A percentile compares a stretch with the other conserved stretches of the same genome.
Conservation (phyloP, 1,140 invertebrate species). For the Drosophila oshimai region DNA sequence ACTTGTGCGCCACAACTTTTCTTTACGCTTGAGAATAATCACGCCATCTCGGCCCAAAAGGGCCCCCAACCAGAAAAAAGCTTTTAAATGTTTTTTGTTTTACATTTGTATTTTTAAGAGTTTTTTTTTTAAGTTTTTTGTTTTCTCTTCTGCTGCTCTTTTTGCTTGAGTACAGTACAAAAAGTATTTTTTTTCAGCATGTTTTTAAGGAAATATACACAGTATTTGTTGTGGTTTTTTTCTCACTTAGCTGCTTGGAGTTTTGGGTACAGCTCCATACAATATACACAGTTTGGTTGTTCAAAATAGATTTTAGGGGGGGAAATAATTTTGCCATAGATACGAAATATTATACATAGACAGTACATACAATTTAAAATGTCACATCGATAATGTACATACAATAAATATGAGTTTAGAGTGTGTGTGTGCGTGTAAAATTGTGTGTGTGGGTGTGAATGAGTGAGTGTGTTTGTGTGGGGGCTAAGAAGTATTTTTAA, state of each 20-base stretch:
- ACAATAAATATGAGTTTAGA: slow-evolving; percentile 29
- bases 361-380: slow-evolving; percentile 46
- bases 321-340: slow-evolving; percentile 28
- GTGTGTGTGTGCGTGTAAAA: neutral
- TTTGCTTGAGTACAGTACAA: slow-evolving; percentile 43
- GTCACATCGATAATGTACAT: slow-evolving; percentile 19
- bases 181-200: slow-evolving; percentile 30
- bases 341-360: slow-evolving; percentile 27
- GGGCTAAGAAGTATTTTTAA: slow-evolving; percentile 42
- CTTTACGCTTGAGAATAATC: slow-evolving; percentile 37
- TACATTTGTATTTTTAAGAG: slow-evolving; percentile 61
- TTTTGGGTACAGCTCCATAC: slow-evolving; percentile 10
- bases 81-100: slow-evolving; percentile 52
- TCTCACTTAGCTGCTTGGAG: slow-evolving; percentile 39
- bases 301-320: slow-evolving; percentile 16
- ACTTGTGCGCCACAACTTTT: slow-evolving; percentile 23
- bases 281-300: slow-evolving; percentile 62
- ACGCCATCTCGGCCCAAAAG: slow-evolving; percentile 37
- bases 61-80: slow-evolving; percentile 49
- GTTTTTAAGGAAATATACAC: slow-evolving; percentile 73
- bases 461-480: slow-evolving; percentile 12
- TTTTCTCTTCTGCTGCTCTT: slow-evolving; percentile 17
- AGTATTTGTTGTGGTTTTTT: slow-evolving; percentile 62
- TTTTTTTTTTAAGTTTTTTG: slow-evolving; percentile 31
- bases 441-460: neutral